Evolutionary conservation across 2,113 vertebrate genomes (phyloP).

Genomic region (Athene cunicularia): DNA sequence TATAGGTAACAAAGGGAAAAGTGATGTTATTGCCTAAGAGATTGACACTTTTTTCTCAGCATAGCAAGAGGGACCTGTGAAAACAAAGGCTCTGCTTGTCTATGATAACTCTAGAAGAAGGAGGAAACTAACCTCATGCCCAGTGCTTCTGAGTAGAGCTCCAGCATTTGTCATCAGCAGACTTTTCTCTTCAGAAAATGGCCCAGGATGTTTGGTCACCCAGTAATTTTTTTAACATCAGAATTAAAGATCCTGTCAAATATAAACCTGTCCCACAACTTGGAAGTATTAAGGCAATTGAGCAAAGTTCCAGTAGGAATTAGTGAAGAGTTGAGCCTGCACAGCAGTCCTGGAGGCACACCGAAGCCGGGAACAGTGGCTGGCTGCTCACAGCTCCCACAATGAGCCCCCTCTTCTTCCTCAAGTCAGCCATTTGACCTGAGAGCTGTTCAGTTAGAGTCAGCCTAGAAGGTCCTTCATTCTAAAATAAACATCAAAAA

Average conservation of each 20-base stretch:
- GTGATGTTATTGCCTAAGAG: neutral
- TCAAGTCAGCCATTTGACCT: rapidly evolving
- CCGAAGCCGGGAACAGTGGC: rapidly evolving
- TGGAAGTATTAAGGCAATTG: neutral
- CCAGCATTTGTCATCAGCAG: neutral
- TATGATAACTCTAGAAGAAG: neutral
- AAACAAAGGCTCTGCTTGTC: neutral
- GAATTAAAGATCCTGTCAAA: neutral
- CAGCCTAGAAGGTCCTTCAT: neutral
- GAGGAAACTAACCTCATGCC: neutral
- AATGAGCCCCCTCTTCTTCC: neutral
- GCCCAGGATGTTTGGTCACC: neutral
- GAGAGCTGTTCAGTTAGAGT: rapidly evolving
- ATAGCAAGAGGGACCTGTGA: neutral
- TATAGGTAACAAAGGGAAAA: neutral
- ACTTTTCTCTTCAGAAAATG: neutral
- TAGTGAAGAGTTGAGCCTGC: neutral
- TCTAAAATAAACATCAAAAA: neutral
- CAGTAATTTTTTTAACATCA: neutral
- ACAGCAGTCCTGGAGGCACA: neutral
- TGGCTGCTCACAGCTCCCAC: neutral
- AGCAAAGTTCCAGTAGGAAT: neutral
- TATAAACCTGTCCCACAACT: neutral
- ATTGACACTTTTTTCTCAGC: neutral
- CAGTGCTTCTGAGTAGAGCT: neutral